Base-by-base conservation (phyloP, 1,140 invertebrate genomes). In the Ylistrum balloti region DNA sequence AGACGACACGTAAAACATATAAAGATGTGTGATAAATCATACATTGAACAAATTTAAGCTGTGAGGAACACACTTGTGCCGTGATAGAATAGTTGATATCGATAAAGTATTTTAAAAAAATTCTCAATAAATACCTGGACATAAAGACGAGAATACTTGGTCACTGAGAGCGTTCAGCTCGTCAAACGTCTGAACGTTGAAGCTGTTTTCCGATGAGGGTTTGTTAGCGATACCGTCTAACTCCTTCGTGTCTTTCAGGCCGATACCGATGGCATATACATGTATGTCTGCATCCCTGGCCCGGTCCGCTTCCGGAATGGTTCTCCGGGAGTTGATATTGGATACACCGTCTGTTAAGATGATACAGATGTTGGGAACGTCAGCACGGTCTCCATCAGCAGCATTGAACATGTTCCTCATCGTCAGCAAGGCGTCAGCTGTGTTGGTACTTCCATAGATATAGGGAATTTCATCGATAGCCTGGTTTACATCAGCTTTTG, bases 261-360 rank as follows among this genome's bases (percentile, higher is more conserved):
- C 93, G 34, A 93, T 91, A 91, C 91, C 91, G 20, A 92, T 89
- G 33, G 88, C 92, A 87, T 91, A 93, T 13, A 90, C 86, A 20
- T 92, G 90, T 33, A 89, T 92, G 28, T 88, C 89, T 5, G 90
- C 85, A 5, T 20, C 90, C 88, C 93, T 88, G 0, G 94, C 93
- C 33, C 33, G 15, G 33, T 92, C 92, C 0, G 94, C 94, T 85
- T 95, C 94, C 17, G 93, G 94, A 17, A 95, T 90, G 7, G 94
- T 95, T 33, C 91, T 88, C 13, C 93, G 86, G 22, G 92, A 92
- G 90, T 93, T 94, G 88, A 94, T 95, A 88, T 95, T 94, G 22
- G 95, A 95, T 13, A 93, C 91, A 89, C 95, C 95, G 90, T 95
- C 95, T 56, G 95, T 95, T 17, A 95, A 33, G 15, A 95, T 90